A percentile compares a stretch with the other conserved stretches of the same genome.
Evolutionary conservation across 1,140 invertebrate species (phyloP).

Genomic region (Lasioglossum albipes): DNA sequence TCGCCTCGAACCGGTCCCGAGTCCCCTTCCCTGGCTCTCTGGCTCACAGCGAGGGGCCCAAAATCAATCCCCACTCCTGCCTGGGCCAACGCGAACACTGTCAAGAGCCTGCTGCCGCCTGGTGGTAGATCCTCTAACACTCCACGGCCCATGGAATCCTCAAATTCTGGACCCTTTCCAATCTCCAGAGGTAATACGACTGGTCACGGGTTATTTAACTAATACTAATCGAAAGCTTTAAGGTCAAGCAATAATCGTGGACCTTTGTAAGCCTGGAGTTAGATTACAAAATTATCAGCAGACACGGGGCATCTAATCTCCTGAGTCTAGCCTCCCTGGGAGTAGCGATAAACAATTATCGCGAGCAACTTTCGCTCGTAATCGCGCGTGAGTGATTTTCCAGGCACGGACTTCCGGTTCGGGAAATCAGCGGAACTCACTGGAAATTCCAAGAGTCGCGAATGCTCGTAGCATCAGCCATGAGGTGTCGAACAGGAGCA

Average conservation of each 20-base stretch:
- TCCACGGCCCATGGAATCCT: slow-evolving; percentile 23
- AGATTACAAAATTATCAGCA: slow-evolving; percentile 16
- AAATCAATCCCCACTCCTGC: slow-evolving; percentile 51
- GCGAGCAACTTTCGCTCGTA: slow-evolving; percentile 34
- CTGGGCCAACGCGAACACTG: background rate
- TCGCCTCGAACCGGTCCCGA: slow-evolving; percentile 14
- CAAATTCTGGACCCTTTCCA: slow-evolving; percentile 20
- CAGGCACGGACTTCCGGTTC: slow-evolving; percentile 14
- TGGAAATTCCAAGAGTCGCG: background rate
- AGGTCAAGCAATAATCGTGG: background rate
- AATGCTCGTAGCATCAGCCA: background rate
- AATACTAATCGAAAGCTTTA: background rate
- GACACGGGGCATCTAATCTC: slow-evolving; percentile 45
- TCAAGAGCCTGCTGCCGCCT: slow-evolving; percentile 74
- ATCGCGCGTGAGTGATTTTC: slow-evolving; percentile 55
- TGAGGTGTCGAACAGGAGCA: background rate
- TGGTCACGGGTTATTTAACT: background rate
- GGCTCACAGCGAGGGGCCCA: slow-evolving; percentile 32
- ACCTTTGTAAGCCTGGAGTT: background rate
- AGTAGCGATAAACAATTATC: slow-evolving; percentile 40
- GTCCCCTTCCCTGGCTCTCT: background rate
- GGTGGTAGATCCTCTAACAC: slow-evolving; percentile 56
- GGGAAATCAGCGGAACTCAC: background rate
- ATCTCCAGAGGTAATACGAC: slow-evolving; percentile 19
- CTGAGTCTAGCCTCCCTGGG: background rate